phyloP scores from a whole-genome alignment of 2,113 vertebrate genomes.

The human region GRCh38 chr13:106732501-106733000 shows the following conservation, averaged over 20 bases:
- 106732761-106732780: not conserved
- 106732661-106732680: not conserved
- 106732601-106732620: not conserved
- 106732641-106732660: too few species aligned
- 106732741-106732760: not conserved
- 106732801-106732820: not conserved
- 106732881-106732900: not conserved
- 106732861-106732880: not conserved
- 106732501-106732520: not conserved
- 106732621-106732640: rapidly evolving
- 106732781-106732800: not conserved
- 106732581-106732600: not conserved
- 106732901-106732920: not conserved
- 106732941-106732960: not conserved
- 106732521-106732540: too few species aligned
- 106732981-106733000: not conserved
- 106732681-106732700: not conserved
- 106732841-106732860: not conserved
- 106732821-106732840: not conserved
- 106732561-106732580: not conserved
- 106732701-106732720: not conserved
- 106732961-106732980: not conserved
- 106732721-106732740: too few species aligned
- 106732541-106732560: not conserved
- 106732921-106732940: not conserved